Evolutionary conservation across 30 jellyfish, hydroid and myxozoan species (phyloP).

Genomic region (Euphysa ruthae): DNA sequence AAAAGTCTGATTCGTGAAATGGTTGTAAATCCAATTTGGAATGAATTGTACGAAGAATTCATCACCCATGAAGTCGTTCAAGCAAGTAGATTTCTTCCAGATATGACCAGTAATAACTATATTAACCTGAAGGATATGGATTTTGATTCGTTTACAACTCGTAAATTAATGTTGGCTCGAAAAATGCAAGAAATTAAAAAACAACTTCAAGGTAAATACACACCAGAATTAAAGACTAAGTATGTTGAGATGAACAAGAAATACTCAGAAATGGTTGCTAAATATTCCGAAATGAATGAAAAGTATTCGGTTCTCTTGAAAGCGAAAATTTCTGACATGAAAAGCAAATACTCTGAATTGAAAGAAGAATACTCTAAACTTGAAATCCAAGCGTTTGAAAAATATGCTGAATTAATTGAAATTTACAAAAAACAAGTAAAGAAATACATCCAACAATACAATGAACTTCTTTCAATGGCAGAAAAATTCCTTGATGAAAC

Average conservation of each 20-base stretch:
- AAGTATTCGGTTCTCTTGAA: neutral
- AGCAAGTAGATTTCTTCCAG: constrained; percentile 10
- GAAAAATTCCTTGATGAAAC: constrained; percentile 47
- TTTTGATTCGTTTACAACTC: constrained; percentile 2
- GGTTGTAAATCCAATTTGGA: constrained; percentile 65
- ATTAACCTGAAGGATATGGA: constrained; percentile 5
- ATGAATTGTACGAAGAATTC: constrained; percentile 65
- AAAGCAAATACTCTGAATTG: too few species aligned
- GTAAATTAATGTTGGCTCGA: neutral
- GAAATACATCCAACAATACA: neutral
- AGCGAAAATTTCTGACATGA: too few species aligned
- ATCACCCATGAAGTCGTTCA: constrained; percentile 63
- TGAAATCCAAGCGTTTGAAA: constrained; percentile 1
- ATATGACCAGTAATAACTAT: neutral
- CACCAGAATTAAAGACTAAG: neutral
- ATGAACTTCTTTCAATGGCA: constrained; percentile 23
- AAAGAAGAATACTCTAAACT: too few species aligned
- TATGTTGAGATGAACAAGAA: neutral
- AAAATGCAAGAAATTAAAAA: neutral
- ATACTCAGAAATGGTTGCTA: neutral
- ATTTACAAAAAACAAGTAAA: neutral
- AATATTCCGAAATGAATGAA: neutral
- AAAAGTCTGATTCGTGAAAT: constrained; percentile 45
- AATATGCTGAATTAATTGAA: constrained; percentile 8
- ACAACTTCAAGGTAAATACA: too few species aligned